Conservation (phyloP, 1,140 invertebrate genomes). For the Heliothis subflexa region DNA sequence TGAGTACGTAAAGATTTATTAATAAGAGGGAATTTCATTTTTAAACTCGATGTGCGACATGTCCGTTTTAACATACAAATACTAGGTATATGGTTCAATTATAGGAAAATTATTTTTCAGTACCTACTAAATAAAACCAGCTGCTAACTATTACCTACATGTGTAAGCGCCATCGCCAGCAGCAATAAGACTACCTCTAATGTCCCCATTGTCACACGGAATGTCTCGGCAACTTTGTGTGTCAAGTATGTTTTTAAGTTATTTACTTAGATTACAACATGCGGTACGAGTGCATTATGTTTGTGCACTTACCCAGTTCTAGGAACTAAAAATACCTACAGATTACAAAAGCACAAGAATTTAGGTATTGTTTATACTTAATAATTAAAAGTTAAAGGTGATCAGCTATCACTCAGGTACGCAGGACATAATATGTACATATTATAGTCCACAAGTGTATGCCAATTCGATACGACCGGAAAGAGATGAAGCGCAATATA, state of each 20-base stretch:
- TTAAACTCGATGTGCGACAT: no score
- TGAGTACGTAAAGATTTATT: no score
- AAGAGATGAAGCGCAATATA: background rate
- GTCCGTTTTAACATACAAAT: no score
- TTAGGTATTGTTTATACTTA: no score
- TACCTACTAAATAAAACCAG: no score
- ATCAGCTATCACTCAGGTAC: background rate
- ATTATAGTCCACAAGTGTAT: background rate
- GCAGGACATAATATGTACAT: no score
- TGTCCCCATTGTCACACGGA: background rate
- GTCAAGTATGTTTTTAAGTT: constrained; percentile 38
- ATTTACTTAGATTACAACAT: constrained; percentile 31
- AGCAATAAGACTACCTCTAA: constrained; percentile 19
- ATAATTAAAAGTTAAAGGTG: no score
- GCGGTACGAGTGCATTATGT: constrained; percentile 24
- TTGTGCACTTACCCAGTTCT: constrained; percentile 7
- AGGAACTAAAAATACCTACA: background rate
- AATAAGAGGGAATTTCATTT: no score
- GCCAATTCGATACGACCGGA: no score
- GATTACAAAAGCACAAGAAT: background rate
- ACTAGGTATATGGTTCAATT: no score
- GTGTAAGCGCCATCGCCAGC: background rate
- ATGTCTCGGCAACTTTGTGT: constrained; percentile 7
- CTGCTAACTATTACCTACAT: background rate
- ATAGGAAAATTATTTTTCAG: no score